Evolutionary conservation across 2,888 invertebrate species (phyloP).

Genomic region (Yponomeuta sedellus): DNA sequence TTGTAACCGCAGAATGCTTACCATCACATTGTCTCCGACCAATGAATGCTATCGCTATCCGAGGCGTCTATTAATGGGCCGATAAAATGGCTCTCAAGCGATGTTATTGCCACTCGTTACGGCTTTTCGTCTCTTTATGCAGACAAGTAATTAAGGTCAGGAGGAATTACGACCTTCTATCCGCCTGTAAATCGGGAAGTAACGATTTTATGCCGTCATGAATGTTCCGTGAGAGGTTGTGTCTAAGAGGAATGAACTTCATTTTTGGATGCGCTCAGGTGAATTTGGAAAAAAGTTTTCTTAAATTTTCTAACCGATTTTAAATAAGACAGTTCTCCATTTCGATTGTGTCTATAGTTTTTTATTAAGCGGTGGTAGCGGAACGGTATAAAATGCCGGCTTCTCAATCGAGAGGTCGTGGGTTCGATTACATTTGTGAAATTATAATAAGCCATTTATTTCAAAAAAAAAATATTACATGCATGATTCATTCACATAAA

Average conservation of each 20-base stretch:
- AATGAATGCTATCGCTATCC: neutral
- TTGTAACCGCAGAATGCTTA: neutral
- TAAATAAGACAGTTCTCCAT: too few relatives aligned
- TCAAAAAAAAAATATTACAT: too few relatives aligned
- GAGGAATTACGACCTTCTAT: neutral
- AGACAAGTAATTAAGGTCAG: neutral
- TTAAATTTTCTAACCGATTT: too few relatives aligned
- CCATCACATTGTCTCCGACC: neutral
- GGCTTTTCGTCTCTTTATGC: conserved; percentile 2
- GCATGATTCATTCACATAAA: too few relatives aligned
- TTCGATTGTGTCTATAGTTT: too few relatives aligned
- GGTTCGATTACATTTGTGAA: too few relatives aligned
- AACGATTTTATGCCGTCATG: neutral
- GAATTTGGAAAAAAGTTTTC: too few relatives aligned
- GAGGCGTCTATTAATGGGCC: neutral
- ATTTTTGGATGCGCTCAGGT: neutral
- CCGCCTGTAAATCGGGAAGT: neutral
- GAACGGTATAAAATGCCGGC: too few relatives aligned
- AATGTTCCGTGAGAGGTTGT: neutral
- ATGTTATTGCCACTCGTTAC: neutral
- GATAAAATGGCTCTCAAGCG: neutral
- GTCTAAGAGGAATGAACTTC: neutral
- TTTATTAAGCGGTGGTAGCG: too few relatives aligned
- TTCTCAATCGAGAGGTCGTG: too few relatives aligned
- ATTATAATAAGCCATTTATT: too few relatives aligned